phyloP scores from a whole-genome alignment of 2,888 invertebrate genomes.

The Cataglyphis rosenhaueri region DNA sequence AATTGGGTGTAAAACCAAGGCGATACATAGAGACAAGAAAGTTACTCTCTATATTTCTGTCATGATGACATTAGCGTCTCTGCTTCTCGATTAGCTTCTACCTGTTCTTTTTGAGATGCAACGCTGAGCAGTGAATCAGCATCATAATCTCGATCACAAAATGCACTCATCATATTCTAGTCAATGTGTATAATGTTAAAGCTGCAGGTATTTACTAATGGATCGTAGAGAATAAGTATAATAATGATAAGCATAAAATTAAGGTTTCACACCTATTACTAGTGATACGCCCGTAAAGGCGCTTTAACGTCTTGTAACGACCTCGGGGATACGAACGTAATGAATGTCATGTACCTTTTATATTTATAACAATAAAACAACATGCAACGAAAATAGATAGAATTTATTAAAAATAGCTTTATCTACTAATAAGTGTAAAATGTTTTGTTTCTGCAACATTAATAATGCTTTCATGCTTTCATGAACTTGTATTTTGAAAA shows the following conservation, averaged over 20 bases:
- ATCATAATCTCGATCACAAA: constrained; percentile 37
- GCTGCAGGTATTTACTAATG: constrained; percentile 53
- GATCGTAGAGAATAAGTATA: constrained; percentile 47
- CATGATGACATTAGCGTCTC: constrained; percentile 37
- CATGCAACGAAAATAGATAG: constrained; percentile 66
- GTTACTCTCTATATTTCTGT: constrained; percentile 24
- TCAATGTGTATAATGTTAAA: constrained; percentile 66
- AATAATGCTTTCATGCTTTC: background rate
- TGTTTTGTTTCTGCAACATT: background rate
- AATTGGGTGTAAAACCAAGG: background rate
- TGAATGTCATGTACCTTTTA: constrained; percentile 71
- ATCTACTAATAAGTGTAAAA: background rate
- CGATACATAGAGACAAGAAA: background rate
- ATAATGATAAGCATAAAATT: constrained; percentile 30
- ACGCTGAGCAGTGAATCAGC: constrained; percentile 34
- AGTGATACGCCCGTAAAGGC: constrained; percentile 48
- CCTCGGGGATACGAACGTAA: constrained; percentile 64
- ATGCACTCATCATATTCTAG: constrained; percentile 74
- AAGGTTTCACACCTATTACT: constrained; percentile 48
- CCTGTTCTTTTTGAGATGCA: constrained; percentile 36
- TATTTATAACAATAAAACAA: constrained; percentile 71
- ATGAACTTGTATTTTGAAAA: background rate
- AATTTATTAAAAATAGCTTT: constrained; percentile 21
- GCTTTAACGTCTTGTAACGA: constrained; percentile 51
- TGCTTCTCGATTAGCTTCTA: constrained; percentile 45